Evolutionary conservation across 2,888 invertebrate genomes (phyloP).

Genomic region (Carpatolechia fugitivella): DNA sequence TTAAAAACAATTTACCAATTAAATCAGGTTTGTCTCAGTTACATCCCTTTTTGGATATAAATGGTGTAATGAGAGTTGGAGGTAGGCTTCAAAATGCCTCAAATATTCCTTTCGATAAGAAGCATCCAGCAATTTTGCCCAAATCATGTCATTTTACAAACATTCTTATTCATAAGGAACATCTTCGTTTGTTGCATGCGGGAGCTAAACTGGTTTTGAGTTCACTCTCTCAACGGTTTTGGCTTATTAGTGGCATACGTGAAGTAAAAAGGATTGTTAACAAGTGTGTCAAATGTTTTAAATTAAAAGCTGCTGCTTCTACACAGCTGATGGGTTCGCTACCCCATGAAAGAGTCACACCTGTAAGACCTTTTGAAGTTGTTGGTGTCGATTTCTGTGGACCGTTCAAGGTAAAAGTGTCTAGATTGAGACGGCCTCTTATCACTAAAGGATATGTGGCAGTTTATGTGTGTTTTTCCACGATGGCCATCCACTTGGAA

Average conservation of each 20-base stretch:
- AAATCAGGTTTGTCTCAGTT: not conserved
- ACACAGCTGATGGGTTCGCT: slow-evolving; percentile 18
- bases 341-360: slow-evolving; percentile 12
- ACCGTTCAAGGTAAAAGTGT: slow-evolving; percentile 2
- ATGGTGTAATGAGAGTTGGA: slow-evolving; percentile 3
- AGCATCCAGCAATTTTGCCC: slow-evolving; percentile 10
- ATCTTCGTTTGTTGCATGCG: not conserved
- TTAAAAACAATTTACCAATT: not conserved
- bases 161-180: not conserved
- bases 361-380: slow-evolving; percentile 12
- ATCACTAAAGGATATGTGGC: slow-evolving; percentile 12
- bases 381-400: slow-evolving; percentile 18
- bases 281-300: slow-evolving; percentile 14
- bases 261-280: slow-evolving; percentile 14
- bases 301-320: slow-evolving; percentile 14
- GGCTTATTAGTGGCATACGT: not conserved
- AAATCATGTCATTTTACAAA: not conserved
- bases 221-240: not conserved
- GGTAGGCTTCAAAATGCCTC: slow-evolving; percentile 9
- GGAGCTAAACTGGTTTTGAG: not conserved
- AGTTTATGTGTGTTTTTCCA: slow-evolving; percentile 15
- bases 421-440: not conserved
- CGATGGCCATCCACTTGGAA: slow-evolving; percentile 18
- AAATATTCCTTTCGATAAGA: slow-evolving; percentile 12
- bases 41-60: slow-evolving; percentile 6